Percentiles rank a stretch among this genome's conserved stretches.
Conservation (phyloP, 1,140 invertebrate species). For the Caerostris darwini region DNA sequence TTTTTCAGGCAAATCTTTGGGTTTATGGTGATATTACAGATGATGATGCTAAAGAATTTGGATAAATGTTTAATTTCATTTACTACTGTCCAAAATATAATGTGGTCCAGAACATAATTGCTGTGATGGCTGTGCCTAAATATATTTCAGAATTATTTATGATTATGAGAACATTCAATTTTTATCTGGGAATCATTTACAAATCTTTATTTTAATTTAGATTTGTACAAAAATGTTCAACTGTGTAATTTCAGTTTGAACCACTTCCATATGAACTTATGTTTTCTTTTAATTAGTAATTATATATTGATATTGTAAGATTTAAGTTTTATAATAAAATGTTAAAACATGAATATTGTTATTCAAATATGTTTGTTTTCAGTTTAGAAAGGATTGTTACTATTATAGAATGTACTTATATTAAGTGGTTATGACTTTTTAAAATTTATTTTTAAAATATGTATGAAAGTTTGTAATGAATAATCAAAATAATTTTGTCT, state of each 20-base stretch:
- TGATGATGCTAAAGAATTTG: slow-evolving; percentile 96
- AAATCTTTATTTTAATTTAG: background rate
- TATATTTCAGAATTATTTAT: slow-evolving; percentile 37
- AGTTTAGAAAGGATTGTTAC: background rate
- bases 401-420: background rate
- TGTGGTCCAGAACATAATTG: slow-evolving; percentile 51
- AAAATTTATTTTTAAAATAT: background rate
- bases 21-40: slow-evolving; percentile 97
- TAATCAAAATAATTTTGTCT: background rate
- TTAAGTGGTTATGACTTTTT: background rate
- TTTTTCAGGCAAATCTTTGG: slow-evolving; percentile 91
- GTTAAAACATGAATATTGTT: slow-evolving; percentile 22
- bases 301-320: slow-evolving; percentile 15
- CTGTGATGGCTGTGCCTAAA: slow-evolving; percentile 68
- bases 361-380: background rate
- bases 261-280: background rate
- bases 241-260: background rate
- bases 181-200: background rate
- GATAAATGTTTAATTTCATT: slow-evolving; percentile 80
- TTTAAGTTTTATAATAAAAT: slow-evolving; percentile 41
- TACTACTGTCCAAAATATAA: slow-evolving; percentile 7
- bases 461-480: background rate
- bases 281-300: slow-evolving; percentile 34
- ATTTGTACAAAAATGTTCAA: slow-evolving; percentile 19
- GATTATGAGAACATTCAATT: background rate